Evolutionary conservation across 2,113 vertebrate species (phyloP).

Genomic region (Charina bottae): DNA sequence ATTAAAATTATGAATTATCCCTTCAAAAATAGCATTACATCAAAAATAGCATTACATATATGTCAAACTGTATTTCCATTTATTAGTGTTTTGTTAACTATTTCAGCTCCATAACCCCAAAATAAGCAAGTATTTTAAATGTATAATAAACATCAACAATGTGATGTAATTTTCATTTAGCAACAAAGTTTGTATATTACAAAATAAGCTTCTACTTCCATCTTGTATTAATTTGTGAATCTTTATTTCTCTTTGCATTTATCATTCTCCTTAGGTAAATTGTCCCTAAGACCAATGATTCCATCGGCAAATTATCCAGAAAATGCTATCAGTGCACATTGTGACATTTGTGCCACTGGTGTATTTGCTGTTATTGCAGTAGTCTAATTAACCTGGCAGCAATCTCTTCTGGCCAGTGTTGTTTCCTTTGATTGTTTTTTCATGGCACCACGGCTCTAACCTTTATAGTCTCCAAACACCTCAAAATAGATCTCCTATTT

Average conservation of each 20-base stretch:
- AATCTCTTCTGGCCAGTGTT: constrained; percentile 62
- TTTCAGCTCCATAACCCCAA: constrained; percentile 20
- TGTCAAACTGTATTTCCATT: constrained; percentile 43
- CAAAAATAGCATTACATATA: constrained; percentile 50
- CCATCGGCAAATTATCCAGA: constrained; percentile 90
- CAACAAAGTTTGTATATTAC: accelerated
- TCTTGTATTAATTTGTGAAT: constrained; percentile 26
- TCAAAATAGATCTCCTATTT: constrained; percentile 23
- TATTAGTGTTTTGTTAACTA: constrained; percentile 20
- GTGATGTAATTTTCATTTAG: neutral
- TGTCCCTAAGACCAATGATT: constrained; percentile 83
- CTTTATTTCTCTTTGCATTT: constrained; percentile 79
- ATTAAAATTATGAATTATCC: constrained; percentile 49
- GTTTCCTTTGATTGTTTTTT: constrained; percentile 55
- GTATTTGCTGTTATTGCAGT: constrained; percentile 67
- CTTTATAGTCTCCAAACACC: constrained; percentile 42
- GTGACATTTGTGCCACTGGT: constrained; percentile 73
- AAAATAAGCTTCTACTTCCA: constrained; percentile 27
- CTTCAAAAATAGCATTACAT: constrained; percentile 55
- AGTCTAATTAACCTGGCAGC: constrained; percentile 78
- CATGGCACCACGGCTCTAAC: constrained; percentile 57
- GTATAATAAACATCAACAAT: neutral
- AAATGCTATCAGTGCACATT: constrained; percentile 75
- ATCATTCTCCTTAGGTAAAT: constrained; percentile 84
- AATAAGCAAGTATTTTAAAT: neutral